Base-by-base conservation (phyloP, 2,113 vertebrate genomes). In the Caretta caretta region DNA sequence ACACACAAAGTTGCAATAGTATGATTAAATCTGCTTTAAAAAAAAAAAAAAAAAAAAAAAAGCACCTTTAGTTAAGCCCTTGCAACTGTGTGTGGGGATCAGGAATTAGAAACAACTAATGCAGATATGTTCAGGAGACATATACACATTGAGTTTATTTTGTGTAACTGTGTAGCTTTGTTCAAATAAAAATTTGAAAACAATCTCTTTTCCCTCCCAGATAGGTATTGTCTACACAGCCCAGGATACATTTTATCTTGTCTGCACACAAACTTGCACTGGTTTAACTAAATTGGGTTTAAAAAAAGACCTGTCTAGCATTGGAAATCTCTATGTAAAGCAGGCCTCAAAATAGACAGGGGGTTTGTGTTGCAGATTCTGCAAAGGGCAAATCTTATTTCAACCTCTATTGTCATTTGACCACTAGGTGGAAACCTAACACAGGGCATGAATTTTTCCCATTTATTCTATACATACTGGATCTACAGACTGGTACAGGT, bases 391-490 rank as follows among this genome's bases (percentile, higher is more conserved):
- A 69, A n/a, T 69, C 62, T 69, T 13, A 69, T 31, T n/a, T 69
- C 62, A 69, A n/a, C 11, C 17, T 65, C 62, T 65, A 65, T 35
- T 65, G 35, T 35, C 29, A 35, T n/a, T 65, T 65, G 29, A 65
- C 29, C 62, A 69, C 35, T 69, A 69, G 62, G 13, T 69, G 16
- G 27, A 76, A 76, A 54, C 42, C 8, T 42, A 76, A 35, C 8
- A 49, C 69, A 78, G 14, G 65, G 29, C 72, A 42, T 38, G n/a
- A 24, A 29, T 25, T 14, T 50, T 78, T 22, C 14, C 46, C 38
- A 31, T 76, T 80, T 85, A 27, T 24, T 57, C 35, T 85, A 49
- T 25, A 87, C 92, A 96, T 83, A 97, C 93, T 9, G 48, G 82
- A 6, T 38, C 29, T 86, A n/a, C 97, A 97, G 22, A 31, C 80